phyloP scores from a whole-genome alignment of 1,140 invertebrate genomes.

The Drosophila tsacasi region DNA sequence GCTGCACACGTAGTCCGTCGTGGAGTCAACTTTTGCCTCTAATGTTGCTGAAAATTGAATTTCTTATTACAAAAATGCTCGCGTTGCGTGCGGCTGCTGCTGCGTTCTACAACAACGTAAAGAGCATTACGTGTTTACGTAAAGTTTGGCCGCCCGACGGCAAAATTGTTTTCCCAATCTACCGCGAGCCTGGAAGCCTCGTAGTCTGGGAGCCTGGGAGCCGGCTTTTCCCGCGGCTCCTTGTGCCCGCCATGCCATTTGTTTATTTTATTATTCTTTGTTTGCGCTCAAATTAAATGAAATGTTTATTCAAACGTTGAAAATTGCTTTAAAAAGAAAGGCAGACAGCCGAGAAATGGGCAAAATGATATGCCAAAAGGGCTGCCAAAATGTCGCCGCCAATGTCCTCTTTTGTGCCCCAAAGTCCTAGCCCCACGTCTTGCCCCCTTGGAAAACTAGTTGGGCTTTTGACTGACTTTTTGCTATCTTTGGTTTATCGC shows the following conservation, averaged over 20 bases:
- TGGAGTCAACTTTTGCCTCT: slow-evolving; percentile 70
- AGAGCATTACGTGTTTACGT: slow-evolving; percentile 73
- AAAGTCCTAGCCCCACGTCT: neutral
- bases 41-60: slow-evolving; percentile 84
- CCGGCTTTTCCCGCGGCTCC: neutral
- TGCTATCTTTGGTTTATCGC: slow-evolving; percentile 78
- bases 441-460: slow-evolving; percentile 36
- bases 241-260: slow-evolving; percentile 41
- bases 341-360: slow-evolving; percentile 32
- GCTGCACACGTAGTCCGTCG: slow-evolving; percentile 57
- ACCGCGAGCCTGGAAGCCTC: neutral
- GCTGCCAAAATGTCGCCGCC: slow-evolving; percentile 73
- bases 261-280: slow-evolving; percentile 77
- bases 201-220: neutral
- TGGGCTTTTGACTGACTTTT: slow-evolving; percentile 71
- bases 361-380: slow-evolving; percentile 69
- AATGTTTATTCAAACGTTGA: slow-evolving; percentile 83
- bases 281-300: slow-evolving; percentile 79
- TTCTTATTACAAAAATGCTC: slow-evolving; percentile 72
- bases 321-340: slow-evolving; percentile 66
- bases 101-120: slow-evolving; percentile 41
- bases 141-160: slow-evolving; percentile 68
- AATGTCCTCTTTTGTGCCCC: slow-evolving; percentile 58
- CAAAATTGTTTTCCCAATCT: slow-evolving; percentile 60
- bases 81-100: slow-evolving; percentile 32